A percentile compares a stretch with the other conserved stretches of the same genome.
phyloP scores from a whole-genome alignment of 2,113 vertebrate genomes.

The Oncorhynchus nerka region DNA sequence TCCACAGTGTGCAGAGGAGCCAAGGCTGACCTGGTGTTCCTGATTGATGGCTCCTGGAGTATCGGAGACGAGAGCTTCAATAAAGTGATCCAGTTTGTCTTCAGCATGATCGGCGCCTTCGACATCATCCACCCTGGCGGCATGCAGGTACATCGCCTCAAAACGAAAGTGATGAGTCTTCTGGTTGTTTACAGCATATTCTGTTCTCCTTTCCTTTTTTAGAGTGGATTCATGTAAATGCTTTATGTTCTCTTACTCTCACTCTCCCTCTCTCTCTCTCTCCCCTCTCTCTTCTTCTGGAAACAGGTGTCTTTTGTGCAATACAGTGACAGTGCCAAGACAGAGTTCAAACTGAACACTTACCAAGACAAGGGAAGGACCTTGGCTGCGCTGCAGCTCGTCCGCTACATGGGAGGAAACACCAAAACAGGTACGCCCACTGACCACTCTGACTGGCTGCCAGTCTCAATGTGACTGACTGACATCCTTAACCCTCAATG shows the following conservation, averaged over 20 bases:
- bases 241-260: neutral
- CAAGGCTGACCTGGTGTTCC: slow-evolving; percentile 96
- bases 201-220: neutral
- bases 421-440: slow-evolving; percentile 88
- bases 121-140: slow-evolving; percentile 85
- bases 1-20: slow-evolving; percentile 90
- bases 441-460: neutral
- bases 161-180: neutral
- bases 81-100: slow-evolving; percentile 97
- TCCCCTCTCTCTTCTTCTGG: slow-evolving; percentile 12
- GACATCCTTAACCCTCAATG: neutral
- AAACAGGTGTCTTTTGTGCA: slow-evolving; percentile 94
- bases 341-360: slow-evolving; percentile 94
- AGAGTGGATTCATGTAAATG: neutral
- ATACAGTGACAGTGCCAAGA: slow-evolving; percentile 95
- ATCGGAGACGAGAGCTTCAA: slow-evolving; percentile 96
- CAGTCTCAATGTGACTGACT: neutral
- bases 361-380: slow-evolving; percentile 89
- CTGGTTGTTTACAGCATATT: neutral
- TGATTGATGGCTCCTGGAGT: slow-evolving; percentile 98
- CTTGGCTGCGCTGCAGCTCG: slow-evolving; percentile 85
- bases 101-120: slow-evolving; percentile 91
- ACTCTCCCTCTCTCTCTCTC: neutral
- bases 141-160: slow-evolving; percentile 84
- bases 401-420: slow-evolving; percentile 96